Base-by-base conservation (phyloP, 2,888 invertebrate species). In the Stomorhina lunata region DNA sequence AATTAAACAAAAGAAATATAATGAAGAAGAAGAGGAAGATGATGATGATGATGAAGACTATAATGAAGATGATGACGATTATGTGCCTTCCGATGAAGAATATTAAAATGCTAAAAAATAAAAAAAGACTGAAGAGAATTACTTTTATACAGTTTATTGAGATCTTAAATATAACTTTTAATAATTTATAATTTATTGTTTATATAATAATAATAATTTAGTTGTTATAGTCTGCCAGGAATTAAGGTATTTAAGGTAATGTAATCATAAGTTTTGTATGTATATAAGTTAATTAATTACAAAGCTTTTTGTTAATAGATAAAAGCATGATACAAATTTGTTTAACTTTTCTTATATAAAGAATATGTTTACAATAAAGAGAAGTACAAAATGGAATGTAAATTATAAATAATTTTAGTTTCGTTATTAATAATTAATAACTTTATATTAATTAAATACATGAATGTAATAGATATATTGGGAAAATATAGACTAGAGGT, bases 11-110 rank as follows among this genome's bases (percentile, higher is more conserved):
- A 66, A 69, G 2, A 65, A 59, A 0, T 53, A 20, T 10, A 17
- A 43, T 12, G 29, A 72, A 2, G 32, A 50, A 9, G 72, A 80
- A 37, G 75, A 82, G 15, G 81, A 82, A n/a, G 82, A 82, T 10
- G 73, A 82, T 7, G 81, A 81, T 1, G 80, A 80, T 5, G 71
- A 59, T 4, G 77, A 77, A n/a, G 57, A 69, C 6, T 25, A 22
- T 12, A n/a, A n/a, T n/a, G n/a, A n/a, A n/a, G 48, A 32, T 17
- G 63, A 68, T 17, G 34, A 37, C 22, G 57, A 59, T 25, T 37
- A 71, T 29, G 7, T 20, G 2, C 59, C 40, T 20, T 12, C 48
- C 4, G 73, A 40, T 59, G 57, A 71, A 32, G 69, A 65, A 43
- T 43, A 32, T 25, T 63, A 55, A 32, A 40, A 22, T 15, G 66